Evolutionary conservation across 2,797 vertebrate genomes (phyloP), one percentile per base, ranked within the genome.

Genomic region (Enteromius trimaculatus): DNA sequence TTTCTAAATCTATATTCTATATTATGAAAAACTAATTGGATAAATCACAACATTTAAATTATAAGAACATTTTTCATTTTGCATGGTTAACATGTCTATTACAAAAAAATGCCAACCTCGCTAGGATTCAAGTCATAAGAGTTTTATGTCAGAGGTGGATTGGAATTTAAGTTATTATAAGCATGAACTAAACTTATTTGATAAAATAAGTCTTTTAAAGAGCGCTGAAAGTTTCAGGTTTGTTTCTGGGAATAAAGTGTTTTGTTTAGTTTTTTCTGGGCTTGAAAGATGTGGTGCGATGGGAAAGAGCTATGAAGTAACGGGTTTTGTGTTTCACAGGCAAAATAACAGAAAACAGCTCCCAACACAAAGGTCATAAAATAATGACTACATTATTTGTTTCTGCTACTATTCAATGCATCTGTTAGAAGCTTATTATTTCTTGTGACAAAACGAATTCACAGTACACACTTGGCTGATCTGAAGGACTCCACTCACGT

Each of bases 401-500:
- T n/a, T n/a, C 19, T 39, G 37, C 21, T 39, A 37, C 21, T 39
- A 14, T 60, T 26, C 26, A 16, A 6, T n/a, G 7, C 16, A 13
- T 42, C 37, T 71, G 3, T 47, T 26, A 70, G 42, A 70, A 17
- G 42, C 23, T 26, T 47, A 34, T 34, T 34, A 34, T 34, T 34
- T 34, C 26, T 71, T 17, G n/a, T 29, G 47, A 44, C 29, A 11
- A 13, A 16, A 34, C n/a, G 16, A 16, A 14, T 11, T 11, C 31
- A 69, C 21, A 69, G 17, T 69, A 9, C 10, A 58, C 21, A n/a
- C 8, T 23, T 58, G 17, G 7, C 21, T n/a, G 2, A 9, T n/a
- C 53, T 39, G 1, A 49, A 19, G 0, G 0, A 62, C 17, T 81
- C 26, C 81, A 77, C 97, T 89, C 91, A 99, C 97, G 92, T 94